Evolutionary conservation across 2,888 invertebrate genomes (phyloP).

Genomic region (Diploptera punctata): DNA sequence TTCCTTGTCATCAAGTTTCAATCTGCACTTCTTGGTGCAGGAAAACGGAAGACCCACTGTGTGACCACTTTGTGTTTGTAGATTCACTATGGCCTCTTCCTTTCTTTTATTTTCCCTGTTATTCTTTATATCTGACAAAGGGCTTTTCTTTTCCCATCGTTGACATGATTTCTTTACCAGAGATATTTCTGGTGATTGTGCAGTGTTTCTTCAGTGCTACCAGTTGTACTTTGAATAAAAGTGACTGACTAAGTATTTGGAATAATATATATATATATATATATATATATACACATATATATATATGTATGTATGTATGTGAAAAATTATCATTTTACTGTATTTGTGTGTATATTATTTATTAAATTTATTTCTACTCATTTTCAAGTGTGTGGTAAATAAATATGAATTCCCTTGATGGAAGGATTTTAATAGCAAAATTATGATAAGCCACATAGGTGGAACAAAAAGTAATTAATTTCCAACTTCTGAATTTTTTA

Average conservation of each 20-base stretch:
- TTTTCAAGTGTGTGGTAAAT: background rate
- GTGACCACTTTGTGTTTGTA: background rate
- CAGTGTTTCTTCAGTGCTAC: background rate
- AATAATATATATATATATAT: background rate
- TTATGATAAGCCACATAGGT: background rate
- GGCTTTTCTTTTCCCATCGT: background rate
- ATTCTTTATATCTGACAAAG: background rate
- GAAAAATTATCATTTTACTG: too few relatives aligned
- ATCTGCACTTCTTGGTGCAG: background rate
- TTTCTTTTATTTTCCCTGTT: background rate
- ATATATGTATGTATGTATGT: too few relatives aligned
- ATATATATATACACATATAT: too few relatives aligned
- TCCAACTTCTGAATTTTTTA: too few relatives aligned
- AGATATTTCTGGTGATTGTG: background rate
- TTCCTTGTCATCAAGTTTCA: background rate
- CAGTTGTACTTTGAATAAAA: background rate
- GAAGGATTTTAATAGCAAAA: background rate
- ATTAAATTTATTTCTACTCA: background rate
- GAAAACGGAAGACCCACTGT: background rate
- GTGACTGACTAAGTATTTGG: background rate
- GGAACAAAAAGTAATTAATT: too few relatives aligned
- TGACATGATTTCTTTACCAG: background rate
- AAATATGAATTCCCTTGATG: background rate
- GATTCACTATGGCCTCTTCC: background rate
- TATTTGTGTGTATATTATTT: background rate